phyloP scores from a whole-genome alignment of 2,888 invertebrate genomes.

The Hypercompe scribonia region DNA sequence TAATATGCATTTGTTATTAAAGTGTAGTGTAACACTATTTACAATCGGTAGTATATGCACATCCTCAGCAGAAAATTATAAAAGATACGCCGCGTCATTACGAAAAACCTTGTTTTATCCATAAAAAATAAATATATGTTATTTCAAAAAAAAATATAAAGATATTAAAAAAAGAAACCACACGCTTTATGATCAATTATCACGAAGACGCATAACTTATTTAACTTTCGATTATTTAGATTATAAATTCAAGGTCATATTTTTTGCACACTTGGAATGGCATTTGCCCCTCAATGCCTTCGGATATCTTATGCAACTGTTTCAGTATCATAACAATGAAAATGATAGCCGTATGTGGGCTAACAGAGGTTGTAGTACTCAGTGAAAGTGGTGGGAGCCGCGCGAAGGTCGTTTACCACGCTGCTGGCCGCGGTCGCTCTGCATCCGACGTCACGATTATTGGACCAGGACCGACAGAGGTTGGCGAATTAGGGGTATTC shows the following conservation, averaged over 20 bases:
- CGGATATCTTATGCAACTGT: slow-evolving; percentile 61
- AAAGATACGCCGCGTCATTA: background rate
- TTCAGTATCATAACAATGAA: slow-evolving; percentile 66
- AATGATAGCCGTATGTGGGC: slow-evolving; percentile 71
- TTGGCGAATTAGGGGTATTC: slow-evolving; percentile 27
- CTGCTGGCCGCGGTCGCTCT: slow-evolving; percentile 30
- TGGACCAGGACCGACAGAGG: slow-evolving; percentile 20
- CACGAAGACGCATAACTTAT: background rate
- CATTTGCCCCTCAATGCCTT: slow-evolving; percentile 43
- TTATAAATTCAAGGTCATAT: slow-evolving; percentile 13
- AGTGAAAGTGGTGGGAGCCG: slow-evolving; percentile 76
- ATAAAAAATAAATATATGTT: too few relatives aligned
- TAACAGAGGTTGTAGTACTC: slow-evolving; percentile 60
- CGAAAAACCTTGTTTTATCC: background rate
- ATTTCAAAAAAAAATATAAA: too few relatives aligned
- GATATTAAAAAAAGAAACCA: background rate
- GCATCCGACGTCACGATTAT: slow-evolving; percentile 35
- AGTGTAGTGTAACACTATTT: background rate
- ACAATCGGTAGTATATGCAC: too few relatives aligned
- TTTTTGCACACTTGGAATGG: slow-evolving; percentile 40
- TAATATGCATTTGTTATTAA: background rate
- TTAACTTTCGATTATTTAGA: slow-evolving; percentile 8
- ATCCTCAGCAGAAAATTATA: too few relatives aligned
- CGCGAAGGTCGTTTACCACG: slow-evolving; percentile 68
- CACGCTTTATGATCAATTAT: background rate